These are phyloP conservation scores for Euphydryas editha DNA, from an alignment of 2,888 invertebrate genomes.

Conservation along the genomic window DNA sequence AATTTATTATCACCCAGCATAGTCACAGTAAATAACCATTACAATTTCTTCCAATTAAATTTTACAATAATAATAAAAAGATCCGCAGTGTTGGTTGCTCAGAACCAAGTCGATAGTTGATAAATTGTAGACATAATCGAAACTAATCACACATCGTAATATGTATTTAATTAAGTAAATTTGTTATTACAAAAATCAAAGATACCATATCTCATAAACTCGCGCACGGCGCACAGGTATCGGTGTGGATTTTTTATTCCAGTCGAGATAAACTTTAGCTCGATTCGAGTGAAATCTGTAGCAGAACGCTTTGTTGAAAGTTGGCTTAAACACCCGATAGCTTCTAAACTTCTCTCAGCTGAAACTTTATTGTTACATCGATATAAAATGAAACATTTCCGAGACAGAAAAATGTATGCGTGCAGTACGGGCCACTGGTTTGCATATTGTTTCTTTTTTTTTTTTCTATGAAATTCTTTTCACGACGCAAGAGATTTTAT, in stretches of 20 bases:
- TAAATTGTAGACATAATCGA: no score
- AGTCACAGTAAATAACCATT: no score
- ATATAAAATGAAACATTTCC: slow-evolving; percentile 21
- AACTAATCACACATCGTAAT: no score
- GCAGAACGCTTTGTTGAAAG: slow-evolving; percentile 48
- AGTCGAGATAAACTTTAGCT: slow-evolving; percentile 23
- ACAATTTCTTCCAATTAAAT: no score
- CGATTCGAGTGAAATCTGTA: slow-evolving; percentile 50
- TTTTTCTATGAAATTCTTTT: neutral
- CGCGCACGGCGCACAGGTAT: neutral
- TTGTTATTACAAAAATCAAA: no score
- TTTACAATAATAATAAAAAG: no score
- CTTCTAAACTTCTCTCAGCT: slow-evolving; percentile 32
- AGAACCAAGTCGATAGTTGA: no score
- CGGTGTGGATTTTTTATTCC: slow-evolving; percentile 19
- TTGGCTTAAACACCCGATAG: slow-evolving; percentile 40
- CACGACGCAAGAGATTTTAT: neutral
- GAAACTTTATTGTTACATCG: slow-evolving; percentile 32
- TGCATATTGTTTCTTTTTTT: neutral
- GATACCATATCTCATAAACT: neutral
- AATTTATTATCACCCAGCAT: no score
- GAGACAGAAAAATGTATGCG: neutral
- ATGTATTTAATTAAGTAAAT: no score
- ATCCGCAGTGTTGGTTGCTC: no score
- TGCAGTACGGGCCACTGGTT: neutral